Conservation (phyloP, 2,888 invertebrate species). For the Ormyrus rosae region DNA sequence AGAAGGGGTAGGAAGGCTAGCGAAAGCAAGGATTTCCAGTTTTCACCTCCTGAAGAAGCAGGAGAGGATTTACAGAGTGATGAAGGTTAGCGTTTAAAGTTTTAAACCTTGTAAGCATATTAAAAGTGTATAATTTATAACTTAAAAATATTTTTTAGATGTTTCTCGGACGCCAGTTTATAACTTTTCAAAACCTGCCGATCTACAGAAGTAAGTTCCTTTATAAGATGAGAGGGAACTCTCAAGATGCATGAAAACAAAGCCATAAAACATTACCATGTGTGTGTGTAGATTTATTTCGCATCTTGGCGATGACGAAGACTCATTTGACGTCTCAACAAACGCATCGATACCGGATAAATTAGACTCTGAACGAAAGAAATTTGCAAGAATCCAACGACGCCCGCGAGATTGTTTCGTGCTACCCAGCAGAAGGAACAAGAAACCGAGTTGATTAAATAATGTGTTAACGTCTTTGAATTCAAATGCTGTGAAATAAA, state of each 20-base stretch:
- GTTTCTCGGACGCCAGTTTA: conserved; percentile 63
- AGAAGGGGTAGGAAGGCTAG: conserved; percentile 60
- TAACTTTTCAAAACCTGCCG: conserved; percentile 68
- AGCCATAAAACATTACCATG: conserved; percentile 37
- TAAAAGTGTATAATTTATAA: conserved; percentile 2
- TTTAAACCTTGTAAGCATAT: neutral
- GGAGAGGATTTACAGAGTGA: conserved; percentile 58
- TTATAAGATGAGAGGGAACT: conserved; percentile 28
- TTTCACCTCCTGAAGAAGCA: conserved; percentile 64
- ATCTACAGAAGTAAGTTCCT: conserved; percentile 57
- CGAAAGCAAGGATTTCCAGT: conserved; percentile 61
- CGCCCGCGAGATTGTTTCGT: conserved; percentile 51
- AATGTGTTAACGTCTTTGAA: conserved; percentile 17
- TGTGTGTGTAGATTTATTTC: conserved; percentile 51
- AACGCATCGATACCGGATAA: conserved; percentile 18
- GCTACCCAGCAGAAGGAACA: conserved; percentile 46
- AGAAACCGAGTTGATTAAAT: conserved; percentile 18
- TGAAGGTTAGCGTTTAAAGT: conserved; percentile 19
- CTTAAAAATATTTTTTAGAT: conserved; percentile 57
- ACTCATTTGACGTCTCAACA: conserved; percentile 38
- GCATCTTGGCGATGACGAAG: conserved; percentile 40
- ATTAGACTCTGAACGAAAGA: conserved; percentile 26
- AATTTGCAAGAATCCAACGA: conserved; percentile 36
- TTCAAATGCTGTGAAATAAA: conserved; percentile 45
- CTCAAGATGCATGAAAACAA: conserved; percentile 28